Percentiles rank a stretch among this genome's conserved stretches.
Conservation (phyloP, 2,888 invertebrate species). For the Diogma glabrata region DNA sequence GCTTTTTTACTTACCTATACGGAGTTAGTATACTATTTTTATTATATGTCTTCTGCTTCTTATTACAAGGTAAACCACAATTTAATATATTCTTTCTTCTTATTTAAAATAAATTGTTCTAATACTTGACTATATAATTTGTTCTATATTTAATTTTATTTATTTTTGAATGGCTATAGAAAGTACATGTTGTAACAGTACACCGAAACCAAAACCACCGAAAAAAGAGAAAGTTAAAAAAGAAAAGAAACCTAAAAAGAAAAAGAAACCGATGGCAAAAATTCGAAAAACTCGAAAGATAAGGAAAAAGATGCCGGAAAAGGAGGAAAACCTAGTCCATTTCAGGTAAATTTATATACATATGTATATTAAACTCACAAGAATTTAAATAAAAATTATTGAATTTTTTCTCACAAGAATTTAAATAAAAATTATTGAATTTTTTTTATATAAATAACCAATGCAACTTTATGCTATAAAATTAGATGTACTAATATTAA, state of each 20-base stretch:
- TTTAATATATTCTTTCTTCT: constrained; percentile 6
- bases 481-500: too few relatives aligned
- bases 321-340: constrained; percentile 52
- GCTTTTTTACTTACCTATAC: constrained; percentile 89
- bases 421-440: too few relatives aligned
- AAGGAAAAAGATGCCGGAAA: constrained; percentile 51
- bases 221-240: constrained; percentile 55
- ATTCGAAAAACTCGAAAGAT: constrained; percentile 42
- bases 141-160: too few relatives aligned
- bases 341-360: constrained; percentile 41
- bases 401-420: too few relatives aligned
- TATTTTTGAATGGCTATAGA: constrained; percentile 37
- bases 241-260: constrained; percentile 54
- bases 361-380: too few relatives aligned
- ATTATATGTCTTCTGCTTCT: constrained; percentile 88
- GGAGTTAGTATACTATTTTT: constrained; percentile 87
- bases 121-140: too few relatives aligned
- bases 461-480: too few relatives aligned
- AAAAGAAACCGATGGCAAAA: constrained; percentile 40
- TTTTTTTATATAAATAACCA: too few relatives aligned
- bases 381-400: too few relatives aligned
- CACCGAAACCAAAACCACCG: constrained; percentile 49
- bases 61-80: constrained; percentile 59
- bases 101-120: constrained; percentile 5
- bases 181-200: constrained; percentile 70